Evolutionary conservation across 2,797 vertebrate genomes (phyloP), one percentile per base, ranked within the genome.

Genomic region (Pangasius krempfi): DNA sequence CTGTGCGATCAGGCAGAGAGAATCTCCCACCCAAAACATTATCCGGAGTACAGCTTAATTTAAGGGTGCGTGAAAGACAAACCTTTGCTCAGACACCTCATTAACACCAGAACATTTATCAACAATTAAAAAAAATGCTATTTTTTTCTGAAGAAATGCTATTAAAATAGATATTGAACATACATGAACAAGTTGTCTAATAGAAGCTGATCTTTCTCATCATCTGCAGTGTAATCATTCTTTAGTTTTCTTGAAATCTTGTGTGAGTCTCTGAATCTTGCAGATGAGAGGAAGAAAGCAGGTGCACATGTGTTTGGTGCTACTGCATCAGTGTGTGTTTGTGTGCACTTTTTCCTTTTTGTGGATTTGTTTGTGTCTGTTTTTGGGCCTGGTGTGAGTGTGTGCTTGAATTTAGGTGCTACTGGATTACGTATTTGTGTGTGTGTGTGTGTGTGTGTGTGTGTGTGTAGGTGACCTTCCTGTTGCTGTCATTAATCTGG

Each of bases 51-150:
- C 94, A 94, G 50, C 91, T 95, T n/a, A 94, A 92, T 91, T 86
- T 95, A 60, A 95, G 94, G 95, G 96, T 97, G 85, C 58, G 93
- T 91, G 60, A 76, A 64, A 58, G 22, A 64, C 56, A 75, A 25
- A 22, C 18, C 30, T 14, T 16, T 80, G 7, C 12, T 8, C 33
- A 56, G 40, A n/a, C 16, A 18, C 9, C 30, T 50, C 9, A 33
- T 84, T 22, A 52, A 12, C 78, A 70, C 4, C 22, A 56, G 27
- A 58, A 52, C n/a, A 33, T 68, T 33, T 33, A 50, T 52, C n/a
- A 5, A 25, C n/a, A 56, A 79, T 4, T 0, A 25, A 72, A 25
- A 27, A 62, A 27, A 68, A 68, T 30, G 64, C 64, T 33, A 33
- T 68, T 18, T 70, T 70, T 47, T 27, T n/a, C 12, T 76, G 22